These are phyloP conservation scores for Cygnus atratus DNA, from an alignment of 2,113 vertebrate species.

Conservation along the genomic window DNA sequence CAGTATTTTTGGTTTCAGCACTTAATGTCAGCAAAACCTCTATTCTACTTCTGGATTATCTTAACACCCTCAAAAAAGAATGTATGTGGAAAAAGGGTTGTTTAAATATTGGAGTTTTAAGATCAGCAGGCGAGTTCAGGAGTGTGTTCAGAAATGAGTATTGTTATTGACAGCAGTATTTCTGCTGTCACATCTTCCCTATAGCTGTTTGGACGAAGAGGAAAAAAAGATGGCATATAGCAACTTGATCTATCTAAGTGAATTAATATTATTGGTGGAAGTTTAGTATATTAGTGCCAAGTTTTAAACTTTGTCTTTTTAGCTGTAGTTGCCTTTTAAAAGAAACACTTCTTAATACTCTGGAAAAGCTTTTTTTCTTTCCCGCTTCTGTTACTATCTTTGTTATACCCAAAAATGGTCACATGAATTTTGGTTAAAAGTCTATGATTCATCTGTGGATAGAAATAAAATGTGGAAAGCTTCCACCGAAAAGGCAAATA, in stretches of 20 bases:
- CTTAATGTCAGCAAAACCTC: not conserved
- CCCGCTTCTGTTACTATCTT: not conserved
- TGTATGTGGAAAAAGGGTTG: not conserved
- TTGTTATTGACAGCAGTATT: not conserved
- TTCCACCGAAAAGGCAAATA: not conserved
- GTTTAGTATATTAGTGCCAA: not conserved
- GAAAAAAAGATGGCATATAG: not conserved
- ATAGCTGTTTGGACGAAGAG: not conserved
- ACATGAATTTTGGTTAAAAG: slow-evolving; percentile 33
- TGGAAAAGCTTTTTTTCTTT: not conserved
- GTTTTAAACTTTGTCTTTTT: not conserved
- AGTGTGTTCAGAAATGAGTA: not conserved
- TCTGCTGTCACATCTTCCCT: not conserved
- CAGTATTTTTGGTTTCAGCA: not conserved
- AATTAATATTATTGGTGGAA: not conserved
- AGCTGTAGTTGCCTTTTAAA: not conserved
- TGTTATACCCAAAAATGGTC: not conserved
- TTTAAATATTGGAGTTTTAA: not conserved
- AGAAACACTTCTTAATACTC: not conserved
- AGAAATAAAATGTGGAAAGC: slow-evolving; percentile 1
- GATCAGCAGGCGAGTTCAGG: not conserved
- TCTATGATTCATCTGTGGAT: slow-evolving; percentile 46
- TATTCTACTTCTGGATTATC: not conserved
- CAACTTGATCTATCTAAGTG: not conserved
- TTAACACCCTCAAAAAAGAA: not conserved